Conservation (phyloP, 2,888 invertebrate species). For the Halictus quadricinctus region DNA sequence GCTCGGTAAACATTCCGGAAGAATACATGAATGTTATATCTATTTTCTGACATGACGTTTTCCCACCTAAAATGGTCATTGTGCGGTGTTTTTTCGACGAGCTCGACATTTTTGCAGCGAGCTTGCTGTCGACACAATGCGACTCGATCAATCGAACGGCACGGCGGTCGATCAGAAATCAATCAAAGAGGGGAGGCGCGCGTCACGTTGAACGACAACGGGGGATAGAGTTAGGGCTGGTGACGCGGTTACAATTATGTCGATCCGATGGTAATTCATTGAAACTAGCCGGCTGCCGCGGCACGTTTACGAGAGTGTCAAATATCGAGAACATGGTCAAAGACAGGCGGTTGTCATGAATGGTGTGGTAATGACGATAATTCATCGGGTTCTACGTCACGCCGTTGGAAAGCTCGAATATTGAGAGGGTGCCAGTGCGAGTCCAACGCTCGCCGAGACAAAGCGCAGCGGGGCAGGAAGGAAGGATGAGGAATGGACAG, state of each 20-base stretch:
- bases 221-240: conserved; percentile 47
- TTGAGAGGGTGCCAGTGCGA: conserved; percentile 14
- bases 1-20: too few species aligned
- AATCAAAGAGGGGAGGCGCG: background rate
- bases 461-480: background rate
- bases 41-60: too few species aligned
- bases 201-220: background rate
- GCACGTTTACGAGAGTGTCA: conserved; percentile 51
- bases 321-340: conserved; percentile 53
- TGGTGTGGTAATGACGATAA: conserved; percentile 59
- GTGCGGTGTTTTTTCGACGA: background rate
- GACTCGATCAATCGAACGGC: background rate
- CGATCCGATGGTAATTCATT: conserved; percentile 59
- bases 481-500: background rate
- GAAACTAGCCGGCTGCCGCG: conserved; percentile 35
- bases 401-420: conserved; percentile 43
- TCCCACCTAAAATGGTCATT: too few species aligned
- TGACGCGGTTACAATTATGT: conserved; percentile 59
- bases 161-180: background rate
- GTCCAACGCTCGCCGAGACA: background rate
- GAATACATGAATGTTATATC: too few species aligned
- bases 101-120: background rate
- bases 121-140: background rate
- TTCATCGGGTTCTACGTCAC: conserved; percentile 53
- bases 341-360: conserved; percentile 59